Base-by-base conservation (phyloP, 23 tunicate species). In the Diplosoma virens region DNA sequence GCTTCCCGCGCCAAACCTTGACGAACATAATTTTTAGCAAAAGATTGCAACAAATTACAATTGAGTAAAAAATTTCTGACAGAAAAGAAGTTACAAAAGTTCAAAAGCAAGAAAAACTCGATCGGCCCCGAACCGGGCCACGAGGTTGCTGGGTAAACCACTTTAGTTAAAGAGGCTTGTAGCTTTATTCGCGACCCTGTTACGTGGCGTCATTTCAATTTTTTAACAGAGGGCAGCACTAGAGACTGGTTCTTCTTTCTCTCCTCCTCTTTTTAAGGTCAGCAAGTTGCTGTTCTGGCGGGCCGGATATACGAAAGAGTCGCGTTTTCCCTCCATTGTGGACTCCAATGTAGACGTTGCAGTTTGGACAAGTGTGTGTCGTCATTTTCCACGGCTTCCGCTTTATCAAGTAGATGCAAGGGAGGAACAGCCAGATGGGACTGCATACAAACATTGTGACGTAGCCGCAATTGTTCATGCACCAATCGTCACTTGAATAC, bases 391-490 rank as follows among this genome's bases (percentile, higher is more conserved):
- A 61, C 35, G 69, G 69, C 21, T 61, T 61, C 7, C 69, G 34
- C 9, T 34, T 3, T 7, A 61, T 27, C 34, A 61, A 22, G 18
- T 61, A 61, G 6, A 18, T 27, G 35, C 69, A 61, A 11, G 69
- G 69, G 34, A 61, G 17, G 69, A 61, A 61, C 11, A 61, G 69
- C 69, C 69, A 61, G 3, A 61, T 27, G 2, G 69, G 69, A n/a
- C 35, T 14, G 69, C 69, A 61, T 6, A 61, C 7, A 3, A 61
- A 35, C 69, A 61, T 61, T 6, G 69, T 61, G 35, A n/a, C 69
- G 69, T 61, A 61, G 6, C 69, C 69, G 21, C 69, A 61, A 61
- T 61, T 61, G 69, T 61, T 61, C 69, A 61, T 61, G 34, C 9
- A 9, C 69, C 69, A 61, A n/a, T 61, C 69, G 9, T 61, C 69